phyloP scores from a whole-genome alignment of 2,888 invertebrate genomes.

The Dicycla oo region DNA sequence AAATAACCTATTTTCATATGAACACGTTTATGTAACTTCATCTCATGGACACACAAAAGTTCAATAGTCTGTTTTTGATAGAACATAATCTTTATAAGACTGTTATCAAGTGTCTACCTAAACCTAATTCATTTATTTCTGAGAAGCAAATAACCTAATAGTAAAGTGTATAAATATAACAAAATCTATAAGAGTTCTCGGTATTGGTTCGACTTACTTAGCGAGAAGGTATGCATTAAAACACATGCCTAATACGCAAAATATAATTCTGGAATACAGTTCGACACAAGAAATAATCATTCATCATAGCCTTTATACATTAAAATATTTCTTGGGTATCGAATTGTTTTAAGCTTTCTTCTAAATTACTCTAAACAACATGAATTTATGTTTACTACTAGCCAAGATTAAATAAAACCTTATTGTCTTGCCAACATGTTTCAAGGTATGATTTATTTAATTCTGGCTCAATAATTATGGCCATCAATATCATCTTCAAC shows the following conservation, averaged over 20 bases:
- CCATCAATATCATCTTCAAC: conserved; percentile 63
- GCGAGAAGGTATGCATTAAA: conserved; percentile 49
- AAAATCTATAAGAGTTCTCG: conserved; percentile 31
- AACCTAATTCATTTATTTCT: conserved; percentile 30
- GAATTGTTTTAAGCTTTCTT: conserved; percentile 55
- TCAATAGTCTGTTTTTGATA: conserved; percentile 9
- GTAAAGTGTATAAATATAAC: conserved; percentile 29
- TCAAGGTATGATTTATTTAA: conserved; percentile 68
- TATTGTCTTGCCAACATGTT: conserved; percentile 61
- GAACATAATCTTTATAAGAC: conserved; percentile 21
- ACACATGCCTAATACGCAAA: conserved; percentile 55
- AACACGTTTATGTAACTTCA: conserved; percentile 17
- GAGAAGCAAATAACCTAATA: conserved; percentile 35
- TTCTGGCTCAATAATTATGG: conserved; percentile 65
- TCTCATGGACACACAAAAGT: conserved; percentile 12
- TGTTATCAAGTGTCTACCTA: conserved; percentile 23
- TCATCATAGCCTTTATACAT: not conserved
- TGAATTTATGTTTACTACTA: conserved; percentile 61
- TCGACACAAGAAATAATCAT: conserved; percentile 57
- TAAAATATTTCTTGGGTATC: conserved; percentile 52
- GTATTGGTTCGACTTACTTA: conserved; percentile 56
- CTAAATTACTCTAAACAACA: conserved; percentile 59
- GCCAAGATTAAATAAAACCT: conserved; percentile 68
- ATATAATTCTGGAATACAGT: conserved; percentile 55
- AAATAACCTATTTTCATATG: conserved; percentile 44